Percentiles rank a stretch among this genome's conserved stretches.
Evolutionary conservation across 2,888 invertebrate genomes (phyloP).

Genomic region (Rhodophaea formosa): DNA sequence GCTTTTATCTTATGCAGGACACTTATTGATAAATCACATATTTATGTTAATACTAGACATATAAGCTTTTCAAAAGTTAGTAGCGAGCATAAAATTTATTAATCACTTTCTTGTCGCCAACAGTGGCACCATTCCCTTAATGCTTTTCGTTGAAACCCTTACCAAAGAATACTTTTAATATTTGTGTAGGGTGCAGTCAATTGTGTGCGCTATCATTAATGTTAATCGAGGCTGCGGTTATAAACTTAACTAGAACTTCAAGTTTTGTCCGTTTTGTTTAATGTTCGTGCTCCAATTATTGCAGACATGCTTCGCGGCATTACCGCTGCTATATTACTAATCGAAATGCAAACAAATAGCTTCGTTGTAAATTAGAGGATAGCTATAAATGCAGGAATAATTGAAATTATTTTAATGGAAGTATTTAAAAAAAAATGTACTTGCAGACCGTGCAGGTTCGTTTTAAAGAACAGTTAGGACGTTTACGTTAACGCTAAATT

Average conservation of each 20-base stretch:
- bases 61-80: no score
- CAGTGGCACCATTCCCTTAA: slow-evolving; percentile 7
- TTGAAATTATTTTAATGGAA: no score
- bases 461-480: no score
- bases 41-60: no score
- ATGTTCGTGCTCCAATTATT: slow-evolving; percentile 7
- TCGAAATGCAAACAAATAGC: not conserved
- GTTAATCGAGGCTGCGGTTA: slow-evolving; percentile 4
- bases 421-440: no score
- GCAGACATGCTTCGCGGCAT: not conserved
- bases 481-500: no score
- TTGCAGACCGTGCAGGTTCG: no score
- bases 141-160: slow-evolving; percentile 12
- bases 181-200: slow-evolving; percentile 14
- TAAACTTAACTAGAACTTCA: slow-evolving; percentile 8
- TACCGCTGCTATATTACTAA: not conserved
- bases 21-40: no score
- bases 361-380: not conserved
- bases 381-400: not conserved
- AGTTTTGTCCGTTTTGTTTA: slow-evolving; percentile 6
- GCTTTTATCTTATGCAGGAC: no score
- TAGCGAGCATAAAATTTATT: no score
- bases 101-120: not conserved
- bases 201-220: slow-evolving; percentile 14
- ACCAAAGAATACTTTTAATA: slow-evolving; percentile 1